Conservation (phyloP, 2,113 vertebrate species). For the Desmodus rotundus region DNA sequence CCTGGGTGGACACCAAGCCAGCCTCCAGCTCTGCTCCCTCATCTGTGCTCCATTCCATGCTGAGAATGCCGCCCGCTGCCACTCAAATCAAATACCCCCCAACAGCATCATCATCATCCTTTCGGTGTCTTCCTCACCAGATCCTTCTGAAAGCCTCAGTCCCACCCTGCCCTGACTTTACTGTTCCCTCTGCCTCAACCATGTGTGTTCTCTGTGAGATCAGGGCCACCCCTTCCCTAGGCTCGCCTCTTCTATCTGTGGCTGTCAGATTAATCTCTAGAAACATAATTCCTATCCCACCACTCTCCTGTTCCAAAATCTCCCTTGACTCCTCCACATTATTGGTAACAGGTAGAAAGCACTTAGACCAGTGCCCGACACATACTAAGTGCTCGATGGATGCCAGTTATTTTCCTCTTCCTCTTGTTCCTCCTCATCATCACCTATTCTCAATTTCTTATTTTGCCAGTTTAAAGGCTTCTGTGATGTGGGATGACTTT, state of each 20-base stretch:
- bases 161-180: background rate
- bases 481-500: background rate
- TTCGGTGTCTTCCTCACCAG: background rate
- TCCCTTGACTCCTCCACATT: background rate
- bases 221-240: rapidly evolving
- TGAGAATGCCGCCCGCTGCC: rapidly evolving
- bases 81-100: rapidly evolving
- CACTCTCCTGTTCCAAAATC: background rate
- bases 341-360: background rate
- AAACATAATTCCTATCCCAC: background rate
- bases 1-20: rapidly evolving
- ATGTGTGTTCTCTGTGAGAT: background rate
- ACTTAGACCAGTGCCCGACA: background rate
- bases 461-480: background rate
- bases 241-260: background rate
- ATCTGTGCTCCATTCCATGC: rapidly evolving
- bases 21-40: background rate
- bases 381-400: background rate
- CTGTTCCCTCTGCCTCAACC: background rate
- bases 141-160: background rate
- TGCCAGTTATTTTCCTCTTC: background rate
- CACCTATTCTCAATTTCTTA: background rate
- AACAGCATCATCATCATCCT: background rate
- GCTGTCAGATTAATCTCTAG: background rate
- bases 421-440: background rate